Conservation (phyloP, 2,113 vertebrate genomes). For the Prinia subflava region DNA sequence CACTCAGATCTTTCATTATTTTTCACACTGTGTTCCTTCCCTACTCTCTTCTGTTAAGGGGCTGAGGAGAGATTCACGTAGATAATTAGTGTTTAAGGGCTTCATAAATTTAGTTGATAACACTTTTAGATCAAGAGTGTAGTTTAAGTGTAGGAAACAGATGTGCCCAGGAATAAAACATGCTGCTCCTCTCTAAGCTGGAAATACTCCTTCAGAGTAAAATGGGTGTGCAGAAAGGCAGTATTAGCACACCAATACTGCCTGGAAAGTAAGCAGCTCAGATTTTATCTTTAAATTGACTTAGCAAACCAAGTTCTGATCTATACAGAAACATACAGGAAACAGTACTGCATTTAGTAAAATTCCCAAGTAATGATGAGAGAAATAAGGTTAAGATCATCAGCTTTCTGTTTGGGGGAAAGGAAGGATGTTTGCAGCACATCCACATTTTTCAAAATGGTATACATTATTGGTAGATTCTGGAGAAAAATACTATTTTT, state of each 20-base stretch:
- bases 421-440: neutral
- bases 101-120: constrained; percentile 33
- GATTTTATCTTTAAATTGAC: constrained; percentile 36
- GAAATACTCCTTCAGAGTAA: neutral
- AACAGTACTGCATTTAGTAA: neutral
- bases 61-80: neutral
- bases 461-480: neutral
- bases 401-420: neutral
- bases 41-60: neutral
- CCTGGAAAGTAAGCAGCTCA: neutral
- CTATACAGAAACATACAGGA: neutral
- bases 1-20: neutral
- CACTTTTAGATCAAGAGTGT: neutral
- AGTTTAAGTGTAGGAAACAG: constrained; percentile 11
- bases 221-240: neutral
- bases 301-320: neutral
- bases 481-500: neutral
- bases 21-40: neutral
- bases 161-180: constrained; percentile 22
- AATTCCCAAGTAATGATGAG: neutral
- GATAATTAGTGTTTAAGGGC: neutral
- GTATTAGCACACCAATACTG: neutral
- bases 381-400: neutral
- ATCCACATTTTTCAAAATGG: neutral
- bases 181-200: neutral